A percentile compares a stretch with the other conserved stretches of the same genome.
phyloP scores from a whole-genome alignment of 2,888 invertebrate genomes.

The Serripes groenlandicus region DNA sequence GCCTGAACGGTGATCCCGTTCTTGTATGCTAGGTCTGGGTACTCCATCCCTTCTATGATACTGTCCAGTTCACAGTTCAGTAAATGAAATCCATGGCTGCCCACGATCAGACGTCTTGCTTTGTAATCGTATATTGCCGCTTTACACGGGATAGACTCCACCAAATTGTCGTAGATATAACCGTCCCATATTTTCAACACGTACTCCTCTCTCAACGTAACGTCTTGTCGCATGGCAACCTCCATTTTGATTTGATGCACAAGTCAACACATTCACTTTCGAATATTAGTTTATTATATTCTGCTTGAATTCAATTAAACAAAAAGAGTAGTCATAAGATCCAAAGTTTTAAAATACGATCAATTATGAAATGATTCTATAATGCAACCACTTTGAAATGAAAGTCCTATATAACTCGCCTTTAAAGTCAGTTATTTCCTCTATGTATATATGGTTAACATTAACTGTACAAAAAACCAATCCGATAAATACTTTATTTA shows the following conservation, averaged over 20 bases:
- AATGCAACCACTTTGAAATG: no score
- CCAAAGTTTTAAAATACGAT: no score
- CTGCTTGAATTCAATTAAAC: no score
- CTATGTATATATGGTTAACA: no score
- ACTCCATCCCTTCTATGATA: constrained; percentile 65
- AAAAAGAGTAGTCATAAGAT: no score
- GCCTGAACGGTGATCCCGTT: constrained; percentile 74
- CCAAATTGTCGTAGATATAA: constrained; percentile 74
- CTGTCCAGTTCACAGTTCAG: constrained; percentile 68
- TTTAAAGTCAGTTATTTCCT: no score
- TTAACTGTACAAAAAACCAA: neutral
- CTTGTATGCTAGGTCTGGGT: constrained; percentile 62
- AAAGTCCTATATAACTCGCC: no score
- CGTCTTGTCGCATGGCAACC: constrained; percentile 65
- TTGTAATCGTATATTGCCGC: constrained; percentile 74
- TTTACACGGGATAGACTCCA: constrained; percentile 71
- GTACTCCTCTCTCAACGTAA: constrained; percentile 71
- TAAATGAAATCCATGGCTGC: constrained; percentile 69
- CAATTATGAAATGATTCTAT: no score
- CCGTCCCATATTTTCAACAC: constrained; percentile 76
- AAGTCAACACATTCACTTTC: no score
- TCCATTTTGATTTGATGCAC: constrained; percentile 55
- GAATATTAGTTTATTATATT: no score
- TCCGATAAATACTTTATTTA: constrained; percentile 41
- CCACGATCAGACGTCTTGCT: constrained; percentile 60